Evolutionary conservation across 2,797 vertebrate species (phyloP).

Genomic region (Microctenopoma steveboyesi): DNA sequence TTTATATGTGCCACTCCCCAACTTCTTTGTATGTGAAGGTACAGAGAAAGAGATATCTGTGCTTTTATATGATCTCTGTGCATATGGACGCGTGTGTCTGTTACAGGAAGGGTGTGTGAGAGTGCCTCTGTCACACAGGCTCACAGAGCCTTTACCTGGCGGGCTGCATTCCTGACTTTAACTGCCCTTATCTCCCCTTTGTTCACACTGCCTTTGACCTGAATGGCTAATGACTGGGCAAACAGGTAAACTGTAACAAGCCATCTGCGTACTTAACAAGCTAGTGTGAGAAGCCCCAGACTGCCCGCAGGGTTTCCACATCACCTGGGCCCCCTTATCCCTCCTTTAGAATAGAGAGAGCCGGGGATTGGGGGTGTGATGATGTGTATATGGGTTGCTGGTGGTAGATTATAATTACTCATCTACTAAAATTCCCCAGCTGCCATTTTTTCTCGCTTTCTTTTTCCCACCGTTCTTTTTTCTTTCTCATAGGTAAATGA

Average conservation of each 20-base stretch:
- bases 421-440: conserved; percentile 66
- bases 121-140: conserved; percentile 44
- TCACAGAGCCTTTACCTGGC: conserved; percentile 61
- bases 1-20: conserved; percentile 41
- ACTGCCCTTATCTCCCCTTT: conserved; percentile 70
- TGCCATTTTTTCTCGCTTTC: conserved; percentile 40
- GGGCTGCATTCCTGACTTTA: conserved; percentile 75
- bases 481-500: conserved; percentile 67
- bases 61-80: conserved; percentile 46
- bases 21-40: conserved; percentile 9
- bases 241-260: conserved; percentile 72
- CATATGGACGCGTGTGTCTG: conserved; percentile 40
- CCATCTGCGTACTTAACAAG: conserved; percentile 55
- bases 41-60: conserved; percentile 11
- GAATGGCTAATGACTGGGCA: conserved; percentile 59
- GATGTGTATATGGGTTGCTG: conserved; percentile 23
- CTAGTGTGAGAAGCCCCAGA: conserved; percentile 55
- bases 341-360: conserved; percentile 39
- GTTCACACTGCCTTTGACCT: conserved; percentile 68
- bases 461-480: conserved; percentile 23
- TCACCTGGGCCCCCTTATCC: conserved; percentile 63
- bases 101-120: conserved; percentile 43
- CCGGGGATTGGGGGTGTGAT: conserved; percentile 23
- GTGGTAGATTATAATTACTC: conserved; percentile 70
- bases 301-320: conserved; percentile 39